Evolutionary conservation across 2,113 vertebrate species (phyloP).

Genomic region (Boulengeromyrus knoepffleri): DNA sequence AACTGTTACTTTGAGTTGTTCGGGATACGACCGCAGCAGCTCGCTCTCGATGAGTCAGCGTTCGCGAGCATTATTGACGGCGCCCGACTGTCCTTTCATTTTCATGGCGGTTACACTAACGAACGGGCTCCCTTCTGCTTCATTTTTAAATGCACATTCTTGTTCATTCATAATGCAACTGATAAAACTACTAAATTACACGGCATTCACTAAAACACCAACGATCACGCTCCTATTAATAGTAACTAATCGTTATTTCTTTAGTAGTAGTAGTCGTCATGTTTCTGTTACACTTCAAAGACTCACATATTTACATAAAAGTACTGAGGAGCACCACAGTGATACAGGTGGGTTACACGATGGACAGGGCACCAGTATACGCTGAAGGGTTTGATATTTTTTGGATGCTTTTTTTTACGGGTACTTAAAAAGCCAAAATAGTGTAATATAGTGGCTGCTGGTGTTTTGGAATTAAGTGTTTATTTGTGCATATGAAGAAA

Average conservation of each 20-base stretch:
- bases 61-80: neutral
- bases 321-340: neutral
- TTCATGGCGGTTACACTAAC: neutral
- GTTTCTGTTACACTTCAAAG: neutral
- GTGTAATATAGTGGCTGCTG: neutral
- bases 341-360: neutral
- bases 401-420: neutral
- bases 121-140: neutral
- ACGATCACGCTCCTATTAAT: neutral
- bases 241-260: neutral
- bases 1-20: conserved; percentile 57
- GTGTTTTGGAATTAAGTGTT: neutral
- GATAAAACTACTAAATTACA: neutral
- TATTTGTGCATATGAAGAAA: conserved; percentile 27
- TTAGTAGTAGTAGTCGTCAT: neutral
- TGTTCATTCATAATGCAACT: neutral
- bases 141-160: neutral
- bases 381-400: neutral
- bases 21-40: neutral
- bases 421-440: neutral
- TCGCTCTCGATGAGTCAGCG: conserved; percentile 12
- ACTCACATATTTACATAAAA: neutral
- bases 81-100: neutral
- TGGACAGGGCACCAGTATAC: neutral
- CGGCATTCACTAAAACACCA: neutral